These are phyloP conservation scores for Triplophysa tibetana DNA, from an alignment of 2,113 vertebrate species.

Conservation along the genomic window DNA sequence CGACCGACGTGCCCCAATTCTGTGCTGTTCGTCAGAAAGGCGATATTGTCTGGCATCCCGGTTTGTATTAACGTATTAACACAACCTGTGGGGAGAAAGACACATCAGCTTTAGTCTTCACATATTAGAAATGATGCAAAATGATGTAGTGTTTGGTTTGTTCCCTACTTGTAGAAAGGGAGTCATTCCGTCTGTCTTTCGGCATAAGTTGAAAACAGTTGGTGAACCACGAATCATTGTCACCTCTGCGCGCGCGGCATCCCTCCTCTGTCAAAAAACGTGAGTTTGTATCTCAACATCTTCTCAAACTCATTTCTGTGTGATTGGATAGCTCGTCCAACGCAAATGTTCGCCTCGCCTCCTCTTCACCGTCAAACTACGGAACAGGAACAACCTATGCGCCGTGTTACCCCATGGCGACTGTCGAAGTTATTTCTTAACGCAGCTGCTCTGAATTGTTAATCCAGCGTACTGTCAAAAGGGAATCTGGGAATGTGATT, in stretches of 20 bases:
- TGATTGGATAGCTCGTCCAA: background rate
- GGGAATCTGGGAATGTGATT: conserved; percentile 17
- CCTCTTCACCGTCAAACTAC: conserved; percentile 1
- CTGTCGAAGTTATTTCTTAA: conserved; percentile 27
- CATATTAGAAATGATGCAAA: background rate
- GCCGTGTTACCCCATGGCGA: conserved; percentile 32
- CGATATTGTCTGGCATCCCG: conserved; percentile 78
- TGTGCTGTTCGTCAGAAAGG: conserved; percentile 76
- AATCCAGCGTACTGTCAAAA: conserved; percentile 22
- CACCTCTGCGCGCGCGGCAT: background rate
- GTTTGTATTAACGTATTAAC: conserved; percentile 6
- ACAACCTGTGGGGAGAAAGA: background rate
- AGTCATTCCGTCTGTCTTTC: background rate
- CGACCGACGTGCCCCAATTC: conserved; percentile 67
- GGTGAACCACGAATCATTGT: background rate
- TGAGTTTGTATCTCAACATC: background rate
- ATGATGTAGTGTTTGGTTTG: background rate
- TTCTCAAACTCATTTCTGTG: conserved; percentile 1
- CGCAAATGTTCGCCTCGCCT: conserved; percentile 15
- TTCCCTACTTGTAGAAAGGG: conserved; percentile 22
- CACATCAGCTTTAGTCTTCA: background rate
- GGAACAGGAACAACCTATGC: background rate
- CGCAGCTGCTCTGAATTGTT: conserved; percentile 13
- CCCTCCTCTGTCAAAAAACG: background rate
- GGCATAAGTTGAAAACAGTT: conserved; percentile 22